Evolutionary conservation across 2,113 vertebrate genomes (phyloP).

Genomic region (Lichenostomus cassidix): DNA sequence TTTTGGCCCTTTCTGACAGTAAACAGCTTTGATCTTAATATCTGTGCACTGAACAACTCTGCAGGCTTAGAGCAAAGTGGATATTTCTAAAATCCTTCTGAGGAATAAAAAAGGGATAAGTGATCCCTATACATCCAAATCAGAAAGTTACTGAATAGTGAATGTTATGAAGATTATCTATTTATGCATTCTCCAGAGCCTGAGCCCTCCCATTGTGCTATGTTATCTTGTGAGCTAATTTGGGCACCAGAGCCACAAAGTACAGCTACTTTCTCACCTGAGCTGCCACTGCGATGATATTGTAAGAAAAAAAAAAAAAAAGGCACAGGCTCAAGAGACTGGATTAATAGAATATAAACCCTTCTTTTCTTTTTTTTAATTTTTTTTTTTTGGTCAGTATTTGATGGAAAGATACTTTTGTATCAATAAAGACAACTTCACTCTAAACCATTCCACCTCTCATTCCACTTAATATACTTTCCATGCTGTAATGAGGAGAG

Average conservation of each 20-base stretch:
- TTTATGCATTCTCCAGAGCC: background rate
- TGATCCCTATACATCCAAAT: background rate
- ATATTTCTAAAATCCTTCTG: constrained; percentile 15
- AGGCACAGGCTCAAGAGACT: background rate
- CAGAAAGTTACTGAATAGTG: background rate
- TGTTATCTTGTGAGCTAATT: background rate
- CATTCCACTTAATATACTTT: background rate
- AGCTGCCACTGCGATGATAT: background rate
- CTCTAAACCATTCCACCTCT: background rate
- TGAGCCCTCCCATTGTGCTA: background rate
- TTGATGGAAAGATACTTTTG: background rate
- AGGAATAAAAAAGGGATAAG: background rate
- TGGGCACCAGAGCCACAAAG: background rate
- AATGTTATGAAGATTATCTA: background rate
- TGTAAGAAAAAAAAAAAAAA: background rate
- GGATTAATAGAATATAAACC: background rate
- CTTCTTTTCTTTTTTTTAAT: background rate
- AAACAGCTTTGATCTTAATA: constrained; percentile 14
- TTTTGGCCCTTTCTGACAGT: background rate
- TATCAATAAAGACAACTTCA: background rate
- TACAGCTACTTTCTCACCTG: background rate
- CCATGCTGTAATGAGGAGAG: background rate
- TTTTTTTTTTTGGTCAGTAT: background rate
- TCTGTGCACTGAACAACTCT: background rate
- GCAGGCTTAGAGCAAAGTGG: background rate